Evolutionary conservation across 2,113 vertebrate genomes (phyloP), one percentile per base, ranked within the genome.

Genomic region (Hypocryptadius cinnamomeus): DNA sequence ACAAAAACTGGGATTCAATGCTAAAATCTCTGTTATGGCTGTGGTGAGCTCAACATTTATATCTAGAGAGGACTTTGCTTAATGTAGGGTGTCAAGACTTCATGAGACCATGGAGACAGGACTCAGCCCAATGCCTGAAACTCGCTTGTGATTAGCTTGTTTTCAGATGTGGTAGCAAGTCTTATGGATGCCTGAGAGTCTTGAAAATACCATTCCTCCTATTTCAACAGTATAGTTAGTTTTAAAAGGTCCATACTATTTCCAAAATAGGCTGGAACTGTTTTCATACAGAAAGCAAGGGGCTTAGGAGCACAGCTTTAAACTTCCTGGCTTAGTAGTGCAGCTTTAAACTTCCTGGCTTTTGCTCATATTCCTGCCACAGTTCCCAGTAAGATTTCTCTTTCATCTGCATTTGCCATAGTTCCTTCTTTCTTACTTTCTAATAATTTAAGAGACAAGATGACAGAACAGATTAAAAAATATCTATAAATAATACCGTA

Each of bases 361-460:
- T 87, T 73, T 83, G 28, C 53, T 78, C 31, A 22, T 77, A 48
- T 83, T 94, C 39, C 71, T 87, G 82, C 64, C 51, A 63, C 8
- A 3, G 50, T 59, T 87, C 31, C 69, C 81, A 73, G 42, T 53
- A 79, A 89, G 42, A 89, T 51, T 91, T 63, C 45, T 81, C 66
- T 82, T 89, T 61, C 48, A 30, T 79, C 68, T 85, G 11, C 24
- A 37, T 87, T 92, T 94, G 47, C 64, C 0, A 0, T 85, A 87
- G 64, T 78, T 79, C 44, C 56, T 94, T 42, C 54, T 82, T 94
- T 70, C 82, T 63, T 77, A 74, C 81, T 92, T 94, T 89, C 93
- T 94, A 92, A 92, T 91, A 95, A 96, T 94, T 93, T 88, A 93
- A 92, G 89, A 95, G 94, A 93, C 93, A 96, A 87, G 82, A 83